Percentiles rank a stretch among this genome's conserved stretches.
These are phyloP conservation scores for Elephas maximus DNA, from an alignment of 2,113 vertebrate genomes.

Conservation along the genomic window DNA sequence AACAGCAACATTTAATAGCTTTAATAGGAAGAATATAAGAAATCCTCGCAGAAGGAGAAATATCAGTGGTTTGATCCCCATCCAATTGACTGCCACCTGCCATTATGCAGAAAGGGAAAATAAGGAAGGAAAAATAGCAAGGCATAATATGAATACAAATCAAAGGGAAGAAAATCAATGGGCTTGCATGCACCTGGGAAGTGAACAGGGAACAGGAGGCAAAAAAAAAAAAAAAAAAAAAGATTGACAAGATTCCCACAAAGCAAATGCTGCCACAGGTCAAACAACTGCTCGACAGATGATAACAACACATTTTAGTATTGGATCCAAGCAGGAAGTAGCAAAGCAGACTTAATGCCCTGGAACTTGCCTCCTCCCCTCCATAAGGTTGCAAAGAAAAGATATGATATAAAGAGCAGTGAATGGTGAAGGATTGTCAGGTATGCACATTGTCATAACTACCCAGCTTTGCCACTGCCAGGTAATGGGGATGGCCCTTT, in stretches of 20 bases:
- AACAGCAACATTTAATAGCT: slow-evolving; percentile 67
- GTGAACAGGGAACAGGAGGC: neutral
- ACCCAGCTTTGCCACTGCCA: neutral
- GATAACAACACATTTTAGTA: neutral
- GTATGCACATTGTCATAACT: neutral
- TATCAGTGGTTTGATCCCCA: slow-evolving; percentile 40
- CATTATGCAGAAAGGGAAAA: slow-evolving; percentile 66
- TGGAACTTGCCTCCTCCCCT: neutral
- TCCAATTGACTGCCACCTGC: slow-evolving; percentile 76
- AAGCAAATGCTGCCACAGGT: neutral
- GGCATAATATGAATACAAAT: slow-evolving; percentile 28
- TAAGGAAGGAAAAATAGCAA: slow-evolving; percentile 58
- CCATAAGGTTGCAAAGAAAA: neutral
- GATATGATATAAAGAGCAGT: accelerated
- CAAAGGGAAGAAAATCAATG: neutral
- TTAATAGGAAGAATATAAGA: slow-evolving; percentile 45
- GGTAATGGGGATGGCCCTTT: neutral
- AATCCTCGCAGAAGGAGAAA: slow-evolving; percentile 7
- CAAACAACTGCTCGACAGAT: neutral
- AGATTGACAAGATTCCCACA: neutral
- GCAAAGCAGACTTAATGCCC: neutral
- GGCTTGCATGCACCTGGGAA: slow-evolving; percentile 22
- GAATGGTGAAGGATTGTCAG: neutral
- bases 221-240: neutral
- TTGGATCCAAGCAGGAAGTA: neutral